phyloP scores from a whole-genome alignment of 1,140 invertebrate genomes.

The Tetranychus cinnabarinus region DNA sequence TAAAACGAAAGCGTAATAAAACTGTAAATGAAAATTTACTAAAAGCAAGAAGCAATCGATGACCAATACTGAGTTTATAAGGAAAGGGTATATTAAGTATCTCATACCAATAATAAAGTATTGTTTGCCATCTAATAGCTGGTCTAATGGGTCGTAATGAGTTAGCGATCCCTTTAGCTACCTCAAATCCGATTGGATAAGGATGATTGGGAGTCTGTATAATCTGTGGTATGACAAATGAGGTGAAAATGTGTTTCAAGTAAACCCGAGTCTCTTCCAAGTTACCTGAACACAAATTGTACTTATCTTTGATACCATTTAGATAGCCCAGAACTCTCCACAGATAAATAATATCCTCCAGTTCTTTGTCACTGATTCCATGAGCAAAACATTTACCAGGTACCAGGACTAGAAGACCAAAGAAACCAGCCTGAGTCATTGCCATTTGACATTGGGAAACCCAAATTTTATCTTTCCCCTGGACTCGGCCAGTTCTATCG shows the following conservation, averaged over 20 bases:
- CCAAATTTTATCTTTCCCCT: slow-evolving; percentile 12
- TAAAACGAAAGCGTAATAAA: not conserved
- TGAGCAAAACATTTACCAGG: slow-evolving; percentile 36
- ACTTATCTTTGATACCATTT: slow-evolving; percentile 53
- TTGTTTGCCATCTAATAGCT: not conserved
- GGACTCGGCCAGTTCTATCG: slow-evolving; percentile 18
- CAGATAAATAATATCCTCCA: slow-evolving; percentile 48
- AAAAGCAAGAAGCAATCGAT: not conserved
- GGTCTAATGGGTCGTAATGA: not conserved
- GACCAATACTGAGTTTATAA: not conserved
- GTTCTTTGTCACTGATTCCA: slow-evolving; percentile 27
- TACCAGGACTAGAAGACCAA: slow-evolving; percentile 43
- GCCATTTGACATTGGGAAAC: slow-evolving; percentile 53
- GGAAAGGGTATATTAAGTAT: not conserved
- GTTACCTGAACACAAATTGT: slow-evolving; percentile 29
- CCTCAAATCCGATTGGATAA: not conserved
- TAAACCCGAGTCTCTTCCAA: slow-evolving; percentile 20
- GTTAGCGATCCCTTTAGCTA: slow-evolving; percentile 5
- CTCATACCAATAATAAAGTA: slow-evolving; percentile 2
- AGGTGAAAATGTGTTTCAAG: not conserved
- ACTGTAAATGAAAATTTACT: not conserved
- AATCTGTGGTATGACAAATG: not conserved
- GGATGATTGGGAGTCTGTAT: not conserved
- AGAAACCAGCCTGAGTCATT: slow-evolving; percentile 40
- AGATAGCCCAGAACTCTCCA: slow-evolving; percentile 55